These are phyloP conservation scores for Xestia xanthographa DNA, from an alignment of 2,888 invertebrate species.

Conservation along the genomic window DNA sequence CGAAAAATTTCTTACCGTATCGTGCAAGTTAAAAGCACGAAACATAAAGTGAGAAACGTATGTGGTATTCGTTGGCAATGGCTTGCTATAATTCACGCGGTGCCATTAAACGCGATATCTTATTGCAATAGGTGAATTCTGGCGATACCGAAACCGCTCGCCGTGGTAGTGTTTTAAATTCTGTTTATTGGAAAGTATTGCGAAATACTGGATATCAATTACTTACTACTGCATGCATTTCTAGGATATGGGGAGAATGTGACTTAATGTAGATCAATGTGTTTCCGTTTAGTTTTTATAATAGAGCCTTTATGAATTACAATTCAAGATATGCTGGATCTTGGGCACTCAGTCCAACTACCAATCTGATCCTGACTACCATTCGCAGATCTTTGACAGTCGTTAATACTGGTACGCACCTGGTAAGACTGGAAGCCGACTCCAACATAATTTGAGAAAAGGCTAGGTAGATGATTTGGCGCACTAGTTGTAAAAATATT, in stretches of 20 bases:
- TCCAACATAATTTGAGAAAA: background rate
- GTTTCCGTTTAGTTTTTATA: background rate
- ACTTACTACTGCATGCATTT: constrained; percentile 28
- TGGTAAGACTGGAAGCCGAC: background rate
- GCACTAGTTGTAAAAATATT: background rate
- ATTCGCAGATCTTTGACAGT: background rate
- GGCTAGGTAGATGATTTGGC: background rate
- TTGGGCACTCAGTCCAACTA: too few relatives aligned
- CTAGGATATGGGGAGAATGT: background rate
- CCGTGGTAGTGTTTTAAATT: constrained; percentile 58
- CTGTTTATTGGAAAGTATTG: constrained; percentile 29
- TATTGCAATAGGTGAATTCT: constrained; percentile 58
- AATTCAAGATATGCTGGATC: too few relatives aligned
- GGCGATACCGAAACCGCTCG: constrained; percentile 45
- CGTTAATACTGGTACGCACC: background rate
- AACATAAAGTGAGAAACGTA: constrained; percentile 52
- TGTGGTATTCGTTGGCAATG: constrained; percentile 62
- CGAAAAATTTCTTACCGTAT: constrained; percentile 30
- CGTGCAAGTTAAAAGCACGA: constrained; percentile 43
- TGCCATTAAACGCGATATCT: constrained; percentile 60
- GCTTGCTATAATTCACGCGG: constrained; percentile 51
- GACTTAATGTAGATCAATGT: background rate
- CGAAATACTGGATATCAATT: constrained; percentile 26
- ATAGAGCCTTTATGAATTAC: background rate
- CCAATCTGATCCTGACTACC: background rate